Evolutionary conservation across 2,113 vertebrate genomes (phyloP).

Genomic region (Elephantulus edwardii): DNA sequence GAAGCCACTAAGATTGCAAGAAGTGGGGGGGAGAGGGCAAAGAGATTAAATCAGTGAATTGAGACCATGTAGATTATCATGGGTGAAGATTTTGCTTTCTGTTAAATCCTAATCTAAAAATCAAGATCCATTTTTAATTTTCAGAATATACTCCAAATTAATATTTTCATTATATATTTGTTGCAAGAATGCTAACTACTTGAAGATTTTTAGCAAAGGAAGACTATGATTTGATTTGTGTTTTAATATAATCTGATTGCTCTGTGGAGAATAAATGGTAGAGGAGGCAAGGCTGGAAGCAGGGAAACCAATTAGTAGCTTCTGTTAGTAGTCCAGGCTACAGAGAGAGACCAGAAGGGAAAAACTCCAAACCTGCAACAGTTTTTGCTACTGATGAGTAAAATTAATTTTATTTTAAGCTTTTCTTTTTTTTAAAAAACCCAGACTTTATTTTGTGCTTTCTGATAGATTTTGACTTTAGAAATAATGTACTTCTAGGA

Average conservation of each 20-base stretch:
- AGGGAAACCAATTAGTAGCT: neutral
- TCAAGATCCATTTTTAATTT: neutral
- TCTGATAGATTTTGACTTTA: slow-evolving; percentile 15
- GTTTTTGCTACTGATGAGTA: neutral
- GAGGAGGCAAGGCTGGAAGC: neutral
- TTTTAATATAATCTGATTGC: neutral
- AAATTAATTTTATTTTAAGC: slow-evolving; percentile 26
- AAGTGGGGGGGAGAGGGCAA: neutral
- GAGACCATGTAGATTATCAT: neutral
- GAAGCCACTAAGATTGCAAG: neutral
- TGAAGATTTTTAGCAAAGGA: slow-evolving; percentile 13
- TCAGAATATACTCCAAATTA: neutral
- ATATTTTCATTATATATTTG: slow-evolving; percentile 34
- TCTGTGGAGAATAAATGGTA: slow-evolving; percentile 4
- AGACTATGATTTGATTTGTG: neutral
- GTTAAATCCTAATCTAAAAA: neutral
- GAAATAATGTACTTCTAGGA: neutral
- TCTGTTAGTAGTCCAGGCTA: neutral
- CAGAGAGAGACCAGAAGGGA: neutral
- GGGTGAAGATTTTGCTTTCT: neutral
- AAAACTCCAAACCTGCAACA: neutral
- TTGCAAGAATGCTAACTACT: neutral
- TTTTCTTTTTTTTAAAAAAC: no score
- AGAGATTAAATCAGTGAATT: neutral
- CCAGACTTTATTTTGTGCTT: neutral